Percentiles rank a stretch among this genome's conserved stretches.
Conservation (phyloP, 2,113 vertebrate species). For the Trichechus manatus region DNA sequence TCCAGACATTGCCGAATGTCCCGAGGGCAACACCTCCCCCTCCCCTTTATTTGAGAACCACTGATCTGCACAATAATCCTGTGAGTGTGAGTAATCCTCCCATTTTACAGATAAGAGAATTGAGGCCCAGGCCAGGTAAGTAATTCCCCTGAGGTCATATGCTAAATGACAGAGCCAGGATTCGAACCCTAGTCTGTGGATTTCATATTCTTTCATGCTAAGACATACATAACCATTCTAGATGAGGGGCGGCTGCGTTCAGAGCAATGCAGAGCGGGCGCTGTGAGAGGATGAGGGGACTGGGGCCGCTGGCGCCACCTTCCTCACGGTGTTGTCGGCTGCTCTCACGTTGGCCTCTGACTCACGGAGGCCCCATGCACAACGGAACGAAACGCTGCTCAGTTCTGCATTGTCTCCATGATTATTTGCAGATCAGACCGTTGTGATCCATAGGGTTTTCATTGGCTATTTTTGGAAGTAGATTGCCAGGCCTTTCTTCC, state of each 20-base stretch:
- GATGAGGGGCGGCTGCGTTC: background rate
- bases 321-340: background rate
- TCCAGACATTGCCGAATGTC: background rate
- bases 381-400: background rate
- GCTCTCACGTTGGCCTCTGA: background rate
- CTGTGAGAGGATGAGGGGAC: rapidly evolving
- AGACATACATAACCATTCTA: rapidly evolving
- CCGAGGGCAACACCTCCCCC: background rate
- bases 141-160: background rate
- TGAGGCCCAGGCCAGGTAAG: background rate
- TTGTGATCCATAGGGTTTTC: background rate
- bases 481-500: background rate
- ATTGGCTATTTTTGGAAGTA: background rate
- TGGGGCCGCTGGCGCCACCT: background rate
- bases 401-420: background rate
- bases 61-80: background rate
- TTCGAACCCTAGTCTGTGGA: background rate
- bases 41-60: background rate
- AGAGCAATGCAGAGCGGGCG: background rate
- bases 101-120: constrained; percentile 26
- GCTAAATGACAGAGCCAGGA: background rate
- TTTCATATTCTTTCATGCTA: background rate
- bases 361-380: background rate
- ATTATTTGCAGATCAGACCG: background rate
- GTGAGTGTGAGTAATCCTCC: background rate